phyloP scores from a whole-genome alignment of 2,797 vertebrate species.

The Eulemur mongoz region DNA sequence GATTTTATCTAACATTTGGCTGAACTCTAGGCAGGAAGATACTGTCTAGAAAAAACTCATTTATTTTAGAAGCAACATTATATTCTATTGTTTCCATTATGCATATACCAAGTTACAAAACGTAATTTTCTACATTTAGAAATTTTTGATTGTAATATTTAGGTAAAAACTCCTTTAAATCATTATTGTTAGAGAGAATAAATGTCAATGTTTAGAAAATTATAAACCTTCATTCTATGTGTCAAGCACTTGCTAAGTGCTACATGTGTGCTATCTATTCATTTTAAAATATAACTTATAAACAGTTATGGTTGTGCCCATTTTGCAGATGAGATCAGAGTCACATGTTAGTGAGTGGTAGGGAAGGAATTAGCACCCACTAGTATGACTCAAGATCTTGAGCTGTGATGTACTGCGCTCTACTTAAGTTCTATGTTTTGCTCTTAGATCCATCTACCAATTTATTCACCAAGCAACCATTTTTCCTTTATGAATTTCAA shows the following conservation, averaged over 20 bases:
- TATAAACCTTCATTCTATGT: neutral
- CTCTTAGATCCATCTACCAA: neutral
- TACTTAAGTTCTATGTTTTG: neutral
- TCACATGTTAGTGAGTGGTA: neutral
- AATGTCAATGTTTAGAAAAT: neutral
- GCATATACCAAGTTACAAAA: neutral
- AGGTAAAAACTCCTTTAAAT: conserved; percentile 36
- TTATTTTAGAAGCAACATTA: conserved; percentile 26
- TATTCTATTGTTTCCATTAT: conserved; percentile 11
- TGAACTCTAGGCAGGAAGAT: neutral
- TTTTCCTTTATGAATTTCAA: neutral
- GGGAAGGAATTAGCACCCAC: neutral
- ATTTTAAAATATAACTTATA: neutral
- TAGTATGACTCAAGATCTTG: neutral
- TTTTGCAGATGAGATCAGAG: neutral
- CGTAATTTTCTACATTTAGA: conserved; percentile 24
- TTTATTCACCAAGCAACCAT: neutral
- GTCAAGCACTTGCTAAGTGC: neutral
- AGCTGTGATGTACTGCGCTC: neutral
- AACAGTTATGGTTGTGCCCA: neutral
- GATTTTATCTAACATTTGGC: neutral
- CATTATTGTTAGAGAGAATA: neutral
- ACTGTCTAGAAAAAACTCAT: conserved; percentile 37
- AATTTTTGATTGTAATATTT: neutral
- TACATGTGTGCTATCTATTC: neutral